Base-by-base conservation (phyloP, 2,113 vertebrate genomes). In the Amazona vittata region DNA sequence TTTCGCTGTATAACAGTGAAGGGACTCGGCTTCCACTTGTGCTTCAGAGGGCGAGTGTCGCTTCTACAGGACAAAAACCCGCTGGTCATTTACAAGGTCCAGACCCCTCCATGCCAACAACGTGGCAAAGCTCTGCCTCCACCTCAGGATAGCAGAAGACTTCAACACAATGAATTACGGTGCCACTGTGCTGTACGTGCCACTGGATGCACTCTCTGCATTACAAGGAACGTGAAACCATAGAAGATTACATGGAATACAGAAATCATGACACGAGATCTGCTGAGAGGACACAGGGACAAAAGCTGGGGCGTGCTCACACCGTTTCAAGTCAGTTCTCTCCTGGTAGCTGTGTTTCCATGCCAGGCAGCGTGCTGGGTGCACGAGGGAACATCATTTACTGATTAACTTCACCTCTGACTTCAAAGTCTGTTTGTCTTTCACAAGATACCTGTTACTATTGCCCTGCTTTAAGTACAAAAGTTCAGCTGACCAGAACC, bases 21-120 rank as follows among this genome's bases (percentile, higher is more conserved):
- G 49, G 99, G 99, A 22, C 99, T 99, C 2, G 99, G 99, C 91
- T 99, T 98, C 99, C 99, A 99, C 60, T 99, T 99, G 53, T 99
- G 99, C 97, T 99, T 99, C 85, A 99, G 97, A 1, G 99, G 99
- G 16, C 99, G 99, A 5, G 98, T 91, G 96, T 99, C 99, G 3
- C 99, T 99, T 94, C 99, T 99, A 6, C 26, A 14, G 90, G 65
- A 87, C 74, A 95, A 31, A 83, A 83, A 29, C 20, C 89, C 31
- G 22, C 11, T 43, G 33, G 25, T 43, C 43, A 70, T 11, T 69
- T 12, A 44, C 21, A 15, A 12, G 5, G 28, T 2, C 41, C 68
- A 73, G 46, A 41, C 9, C 47, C 18, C n/a, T 11, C 49, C 1
- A 0, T 1, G 70, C 52, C 43, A 92, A 9, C 18, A 62, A 5